Evolutionary conservation across 2,113 vertebrate species (phyloP), one percentile per base, ranked within the genome.

Genomic region (Willisornis vidua): DNA sequence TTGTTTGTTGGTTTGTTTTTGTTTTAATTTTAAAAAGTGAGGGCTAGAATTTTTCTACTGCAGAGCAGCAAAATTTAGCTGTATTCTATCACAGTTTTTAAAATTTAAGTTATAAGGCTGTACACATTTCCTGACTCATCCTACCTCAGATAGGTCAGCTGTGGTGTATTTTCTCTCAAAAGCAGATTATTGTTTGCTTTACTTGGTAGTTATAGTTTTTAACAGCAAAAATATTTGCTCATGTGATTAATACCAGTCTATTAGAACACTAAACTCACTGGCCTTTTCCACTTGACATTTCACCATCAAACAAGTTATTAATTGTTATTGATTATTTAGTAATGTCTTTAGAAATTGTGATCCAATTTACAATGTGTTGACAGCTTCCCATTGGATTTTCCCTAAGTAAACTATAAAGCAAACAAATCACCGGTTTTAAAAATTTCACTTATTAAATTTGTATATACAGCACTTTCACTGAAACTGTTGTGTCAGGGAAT

Each of bases 221-320:
- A 83, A 55, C 59, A 66, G 33, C 49, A 68, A 72, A 94, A 84
- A 46, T 43, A 58, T 59, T 89, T 91, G 41, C 24, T 93, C 67
- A 59, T 81, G 10, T 58, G 90, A 49, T 67, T 92, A 91, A 72
- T 49, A 22, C 22, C 15, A 35, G 41, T 83, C 46, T 94, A 23
- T 65, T 93, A 43, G 3, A 55, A 15, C 29, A 29, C 37, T 91
- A 77, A 94, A 91, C 29, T 92, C 10, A 57, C 29, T 76, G 61
- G 29, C 54, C 41, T 95, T 92, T 94, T 92, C 24, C 45, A 72
- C 67, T 93, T 88, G 81, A 93, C 41, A 46, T 81, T 95, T 87
- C 66, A 62, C 63, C 52, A 83, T 81, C 59, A 85, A 89, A 85
- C 33, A 90, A 89, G 19, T 87, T 35, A 82, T 87, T 87, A 94